Percentiles rank a stretch among this genome's conserved stretches.
Evolutionary conservation across 2,113 vertebrate species (phyloP).

Genomic region (Saccopteryx bilineata): DNA sequence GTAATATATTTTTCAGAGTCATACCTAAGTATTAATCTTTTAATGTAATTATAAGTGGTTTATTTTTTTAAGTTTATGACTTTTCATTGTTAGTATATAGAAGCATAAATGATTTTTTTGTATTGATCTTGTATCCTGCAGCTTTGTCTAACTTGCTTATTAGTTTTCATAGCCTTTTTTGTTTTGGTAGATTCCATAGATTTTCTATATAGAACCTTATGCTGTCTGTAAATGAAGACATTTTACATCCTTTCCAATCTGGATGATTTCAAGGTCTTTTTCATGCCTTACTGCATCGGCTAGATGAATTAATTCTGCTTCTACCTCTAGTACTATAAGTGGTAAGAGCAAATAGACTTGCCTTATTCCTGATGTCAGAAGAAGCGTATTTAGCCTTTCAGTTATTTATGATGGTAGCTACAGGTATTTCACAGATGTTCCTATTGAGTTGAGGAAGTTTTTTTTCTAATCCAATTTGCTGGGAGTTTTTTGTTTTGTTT

Average conservation of each 20-base stretch:
- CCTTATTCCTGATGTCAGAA: neutral
- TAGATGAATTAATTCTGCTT: neutral
- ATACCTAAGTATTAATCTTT: neutral
- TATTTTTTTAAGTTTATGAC: neutral
- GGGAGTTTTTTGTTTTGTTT: neutral
- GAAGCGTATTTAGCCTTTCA: neutral
- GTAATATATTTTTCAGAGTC: slow-evolving; percentile 7
- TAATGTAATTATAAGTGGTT: slow-evolving; percentile 4
- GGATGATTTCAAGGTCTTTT: neutral
- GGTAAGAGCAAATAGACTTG: neutral
- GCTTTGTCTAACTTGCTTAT: neutral
- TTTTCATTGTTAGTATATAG: slow-evolving; percentile 12
- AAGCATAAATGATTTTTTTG: neutral
- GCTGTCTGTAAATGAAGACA: slow-evolving; percentile 5
- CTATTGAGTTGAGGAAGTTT: neutral
- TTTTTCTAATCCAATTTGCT: neutral
- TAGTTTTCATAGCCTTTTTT: neutral
- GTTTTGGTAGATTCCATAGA: neutral
- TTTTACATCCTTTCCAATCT: neutral
- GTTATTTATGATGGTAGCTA: neutral
- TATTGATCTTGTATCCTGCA: slow-evolving; percentile 5
- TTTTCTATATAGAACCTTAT: slow-evolving; percentile 13
- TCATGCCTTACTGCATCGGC: neutral
- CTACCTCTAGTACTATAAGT: neutral
- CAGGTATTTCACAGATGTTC: neutral